phyloP scores from a whole-genome alignment of 1,140 invertebrate genomes.

The Meloidogyne chitwoodi region DNA sequence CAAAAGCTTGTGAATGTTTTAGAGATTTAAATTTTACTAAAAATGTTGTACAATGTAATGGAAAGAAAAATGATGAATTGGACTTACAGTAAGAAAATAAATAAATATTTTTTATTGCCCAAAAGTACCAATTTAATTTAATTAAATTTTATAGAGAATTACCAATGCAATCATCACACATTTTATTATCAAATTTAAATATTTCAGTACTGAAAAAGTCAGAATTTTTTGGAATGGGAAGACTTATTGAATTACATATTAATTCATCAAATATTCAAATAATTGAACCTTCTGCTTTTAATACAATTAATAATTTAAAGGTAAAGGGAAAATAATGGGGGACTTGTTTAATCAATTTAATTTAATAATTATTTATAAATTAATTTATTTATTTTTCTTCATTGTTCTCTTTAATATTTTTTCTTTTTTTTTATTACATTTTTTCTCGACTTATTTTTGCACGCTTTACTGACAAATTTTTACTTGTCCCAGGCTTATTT shows the following conservation, averaged over 20 bases:
- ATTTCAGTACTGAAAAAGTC: slow-evolving; percentile 37
- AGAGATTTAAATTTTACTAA: slow-evolving; percentile 31
- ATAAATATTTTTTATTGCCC: neutral
- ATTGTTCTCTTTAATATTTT: neutral
- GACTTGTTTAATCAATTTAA: too few species aligned
- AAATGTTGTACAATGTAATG: slow-evolving; percentile 23
- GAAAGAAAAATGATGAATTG: neutral
- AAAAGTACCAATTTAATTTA: neutral
- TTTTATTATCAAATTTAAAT: slow-evolving; percentile 34
- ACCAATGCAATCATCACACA: slow-evolving; percentile 54
- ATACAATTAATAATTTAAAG: slow-evolving; percentile 39
- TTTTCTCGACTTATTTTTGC: too few species aligned
- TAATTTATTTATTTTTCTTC: too few species aligned
- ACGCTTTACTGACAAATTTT: neutral
- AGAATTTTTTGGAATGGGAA: slow-evolving; percentile 42
- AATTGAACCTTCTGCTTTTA: slow-evolving; percentile 50
- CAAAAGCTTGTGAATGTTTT: slow-evolving; percentile 47
- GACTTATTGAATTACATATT: slow-evolving; percentile 46
- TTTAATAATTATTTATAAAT: too few species aligned
- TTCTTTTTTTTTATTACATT: neutral
- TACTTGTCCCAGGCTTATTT: neutral
- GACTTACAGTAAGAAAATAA: neutral
- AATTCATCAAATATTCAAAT: slow-evolving; percentile 36
- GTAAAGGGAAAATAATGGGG: neutral
- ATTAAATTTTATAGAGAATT: slow-evolving; percentile 16